Evolutionary conservation across 2,888 invertebrate genomes (phyloP), one percentile per base, ranked within the genome.

Genomic region (Apodemia duryi): DNA sequence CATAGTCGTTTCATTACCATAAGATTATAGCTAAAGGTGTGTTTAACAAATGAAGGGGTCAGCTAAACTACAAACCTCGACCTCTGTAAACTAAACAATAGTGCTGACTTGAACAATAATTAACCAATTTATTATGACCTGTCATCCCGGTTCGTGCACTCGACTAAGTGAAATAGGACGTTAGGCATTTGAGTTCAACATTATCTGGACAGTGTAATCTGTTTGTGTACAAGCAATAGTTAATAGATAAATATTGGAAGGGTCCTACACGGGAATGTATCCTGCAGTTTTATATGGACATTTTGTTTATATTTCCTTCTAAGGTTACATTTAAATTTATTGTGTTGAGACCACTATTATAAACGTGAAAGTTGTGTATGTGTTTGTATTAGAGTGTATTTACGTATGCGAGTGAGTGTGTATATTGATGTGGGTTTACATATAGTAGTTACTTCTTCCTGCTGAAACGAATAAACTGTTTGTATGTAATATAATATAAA

Each of bases 21-120:
- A 73, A 73, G 71, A 72, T 74, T 72, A 75, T 70, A 72, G 70
- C 69, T 75, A 75, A 76, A 78, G 78, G 77, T 75, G 75, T 75
- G 73, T 75, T 75, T 75, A 75, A 75, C 79, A 79, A 82, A 85
- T 82, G 81, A 78, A 82, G 70, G 83, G 86, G 85, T 86, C 84
- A 82, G 78, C 80, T 78, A 76, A 78, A 75, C 74, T 72, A 67
- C 66, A 73, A 73, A 68, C 76, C 75, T 73, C 80, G 81, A 81
- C 84, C 86, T 79, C 71, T 68, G 73, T 74, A 82, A 84, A 76
- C 74, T 73, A 65, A 63, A 81, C 82, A 83, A 81, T 81, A 72
- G 69, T 71, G 81, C 78, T 75, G 73, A 77, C 74, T 78, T 75
- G 75, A 73, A 76, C 77, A 80, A 79, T 74, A 70, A 73, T 70